phyloP scores from a whole-genome alignment of 2,888 invertebrate species.

The Temnothorax rugatulus region DNA sequence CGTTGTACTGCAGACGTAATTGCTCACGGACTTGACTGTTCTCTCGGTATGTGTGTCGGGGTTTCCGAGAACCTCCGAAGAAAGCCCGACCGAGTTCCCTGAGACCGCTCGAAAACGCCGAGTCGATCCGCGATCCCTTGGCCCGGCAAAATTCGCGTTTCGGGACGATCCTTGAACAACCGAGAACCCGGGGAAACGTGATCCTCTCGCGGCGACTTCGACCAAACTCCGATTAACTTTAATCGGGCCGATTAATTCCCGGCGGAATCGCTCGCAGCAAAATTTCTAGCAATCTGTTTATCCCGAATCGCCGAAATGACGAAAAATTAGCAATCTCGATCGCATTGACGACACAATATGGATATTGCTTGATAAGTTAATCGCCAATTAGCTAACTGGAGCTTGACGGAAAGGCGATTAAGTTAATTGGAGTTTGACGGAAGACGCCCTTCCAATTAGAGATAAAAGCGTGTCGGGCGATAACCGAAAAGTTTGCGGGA shows the following conservation, averaged over 20 bases:
- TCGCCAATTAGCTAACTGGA: neutral
- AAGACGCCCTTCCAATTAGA: neutral
- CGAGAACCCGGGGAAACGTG: neutral
- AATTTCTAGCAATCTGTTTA: neutral
- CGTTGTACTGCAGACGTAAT: conserved; percentile 70
- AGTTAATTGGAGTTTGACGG: neutral
- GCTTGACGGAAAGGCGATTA: neutral
- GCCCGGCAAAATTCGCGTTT: neutral
- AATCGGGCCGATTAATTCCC: neutral
- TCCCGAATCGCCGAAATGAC: no score
- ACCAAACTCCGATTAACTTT: neutral
- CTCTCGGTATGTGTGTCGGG: conserved; percentile 57
- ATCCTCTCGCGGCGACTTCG: neutral
- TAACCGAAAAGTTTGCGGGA: neutral
- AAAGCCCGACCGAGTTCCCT: neutral
- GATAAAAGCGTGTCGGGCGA: neutral
- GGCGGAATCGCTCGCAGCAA: neutral
- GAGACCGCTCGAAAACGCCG: conserved; percentile 63
- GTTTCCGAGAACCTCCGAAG: conserved; percentile 70
- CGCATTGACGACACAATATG: neutral
- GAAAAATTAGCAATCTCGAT: neutral
- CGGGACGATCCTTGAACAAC: neutral
- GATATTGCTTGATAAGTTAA: neutral
- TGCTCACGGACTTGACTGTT: conserved; percentile 70
- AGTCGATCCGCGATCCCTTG: neutral